Evolutionary conservation across 2,113 vertebrate species (phyloP).

Genomic region (Notarius quadriscutis): DNA sequence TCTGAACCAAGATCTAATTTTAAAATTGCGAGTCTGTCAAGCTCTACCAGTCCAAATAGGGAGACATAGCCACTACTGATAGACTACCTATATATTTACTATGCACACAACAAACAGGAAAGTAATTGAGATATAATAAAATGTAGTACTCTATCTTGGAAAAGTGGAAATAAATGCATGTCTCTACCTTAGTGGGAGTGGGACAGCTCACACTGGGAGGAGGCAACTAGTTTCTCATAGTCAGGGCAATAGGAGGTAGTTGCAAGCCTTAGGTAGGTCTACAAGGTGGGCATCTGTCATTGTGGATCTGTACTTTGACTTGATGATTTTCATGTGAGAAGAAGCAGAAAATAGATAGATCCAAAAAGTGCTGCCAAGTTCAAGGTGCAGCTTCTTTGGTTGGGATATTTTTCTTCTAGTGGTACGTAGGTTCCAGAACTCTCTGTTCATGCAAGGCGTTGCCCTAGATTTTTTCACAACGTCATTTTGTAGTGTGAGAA

Average conservation of each 20-base stretch:
- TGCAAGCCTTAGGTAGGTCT: conserved; percentile 15
- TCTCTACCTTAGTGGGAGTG: conserved; percentile 12
- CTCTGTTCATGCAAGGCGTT: conserved; percentile 16
- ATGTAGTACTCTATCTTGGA: background rate
- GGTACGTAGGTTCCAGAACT: conserved; percentile 1
- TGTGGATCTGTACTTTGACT: conserved; percentile 35
- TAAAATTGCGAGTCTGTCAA: background rate
- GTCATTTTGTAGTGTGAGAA: conserved; percentile 49
- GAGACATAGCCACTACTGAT: background rate
- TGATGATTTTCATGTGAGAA: conserved; percentile 40
- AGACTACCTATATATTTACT: background rate
- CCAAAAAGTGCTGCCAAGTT: conserved; percentile 24
- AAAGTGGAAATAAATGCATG: background rate
- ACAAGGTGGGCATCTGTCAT: conserved; percentile 35
- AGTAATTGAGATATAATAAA: conserved; percentile 30
- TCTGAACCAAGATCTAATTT: conserved; percentile 1
- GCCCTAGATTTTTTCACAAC: conserved; percentile 41
- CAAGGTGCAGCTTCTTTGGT: conserved; percentile 30
- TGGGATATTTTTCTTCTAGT: conserved; percentile 28
- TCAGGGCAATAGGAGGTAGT: conserved; percentile 12
- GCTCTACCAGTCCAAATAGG: conserved; percentile 37
- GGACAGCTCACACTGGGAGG: background rate
- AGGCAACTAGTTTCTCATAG: too few relatives aligned
- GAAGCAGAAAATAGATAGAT: conserved; percentile 31
- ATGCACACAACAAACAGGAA: background rate